These are phyloP conservation scores for Neopelma chrysocephalum DNA, from an alignment of 2,797 vertebrate genomes.

Conservation along the genomic window DNA sequence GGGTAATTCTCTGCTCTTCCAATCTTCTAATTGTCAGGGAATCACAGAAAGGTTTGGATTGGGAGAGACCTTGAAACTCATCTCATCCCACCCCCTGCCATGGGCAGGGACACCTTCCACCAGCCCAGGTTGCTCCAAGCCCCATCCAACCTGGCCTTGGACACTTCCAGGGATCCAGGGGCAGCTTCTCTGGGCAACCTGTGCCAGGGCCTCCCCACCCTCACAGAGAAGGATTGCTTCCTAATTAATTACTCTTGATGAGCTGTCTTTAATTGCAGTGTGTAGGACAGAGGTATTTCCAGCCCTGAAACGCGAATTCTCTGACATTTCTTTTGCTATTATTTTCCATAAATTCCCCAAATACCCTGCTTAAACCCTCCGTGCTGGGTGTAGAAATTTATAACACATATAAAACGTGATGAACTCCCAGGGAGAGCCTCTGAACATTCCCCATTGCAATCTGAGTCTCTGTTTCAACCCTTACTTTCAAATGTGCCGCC, in stretches of 20 bases:
- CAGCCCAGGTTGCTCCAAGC: not conserved
- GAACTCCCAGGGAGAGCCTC: not conserved
- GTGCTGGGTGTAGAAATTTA: not conserved
- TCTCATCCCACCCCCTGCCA: not conserved
- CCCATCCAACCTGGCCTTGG: not conserved
- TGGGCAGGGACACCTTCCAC: not conserved
- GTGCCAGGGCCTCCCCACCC: not conserved
- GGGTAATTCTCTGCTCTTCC: not conserved
- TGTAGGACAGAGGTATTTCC: not conserved
- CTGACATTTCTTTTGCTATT: not conserved
- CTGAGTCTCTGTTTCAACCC: not conserved
- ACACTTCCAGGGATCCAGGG: not conserved
- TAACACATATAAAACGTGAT: accelerated
- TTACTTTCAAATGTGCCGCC: not conserved
- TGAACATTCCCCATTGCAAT: not conserved
- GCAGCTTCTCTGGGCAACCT: not conserved
- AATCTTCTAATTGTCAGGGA: not conserved
- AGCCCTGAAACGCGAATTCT: not conserved
- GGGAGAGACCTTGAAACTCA: not conserved
- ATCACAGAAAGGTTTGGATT: not conserved
- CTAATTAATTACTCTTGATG: not conserved
- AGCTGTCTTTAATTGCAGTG: not conserved
- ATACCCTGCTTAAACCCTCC: not conserved
- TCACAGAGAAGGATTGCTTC: not conserved
- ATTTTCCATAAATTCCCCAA: too few species aligned